Conservation (phyloP, 2,113 vertebrate species). For the Himantopus leucocephalus region DNA sequence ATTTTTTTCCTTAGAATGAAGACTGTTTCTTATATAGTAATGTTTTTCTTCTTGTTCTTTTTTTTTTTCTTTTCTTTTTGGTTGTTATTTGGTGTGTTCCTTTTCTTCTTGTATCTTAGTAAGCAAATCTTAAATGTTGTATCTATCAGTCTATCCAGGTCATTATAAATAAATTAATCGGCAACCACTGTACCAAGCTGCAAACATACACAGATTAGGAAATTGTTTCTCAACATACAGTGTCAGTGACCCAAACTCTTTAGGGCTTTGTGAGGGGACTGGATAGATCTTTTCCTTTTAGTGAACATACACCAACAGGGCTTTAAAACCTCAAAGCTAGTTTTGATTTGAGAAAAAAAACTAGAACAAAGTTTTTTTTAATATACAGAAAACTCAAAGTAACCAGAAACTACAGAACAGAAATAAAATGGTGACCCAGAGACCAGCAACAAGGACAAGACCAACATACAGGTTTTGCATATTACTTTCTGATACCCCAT, state of each 20-base stretch:
- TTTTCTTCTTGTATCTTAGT: neutral
- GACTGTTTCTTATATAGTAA: neutral
- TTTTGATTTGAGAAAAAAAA: neutral
- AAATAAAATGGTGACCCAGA: neutral
- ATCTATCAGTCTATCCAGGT: neutral
- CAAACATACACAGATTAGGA: neutral
- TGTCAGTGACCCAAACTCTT: neutral
- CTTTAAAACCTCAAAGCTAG: neutral
- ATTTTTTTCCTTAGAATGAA: neutral
- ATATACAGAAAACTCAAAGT: neutral
- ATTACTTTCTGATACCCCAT: neutral
- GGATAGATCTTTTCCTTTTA: neutral
- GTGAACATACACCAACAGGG: neutral
- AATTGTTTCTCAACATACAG: neutral
- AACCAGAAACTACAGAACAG: neutral
- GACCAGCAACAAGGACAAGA: neutral
- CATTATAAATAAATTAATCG: neutral
- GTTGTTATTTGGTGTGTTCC: neutral
- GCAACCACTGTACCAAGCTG: neutral
- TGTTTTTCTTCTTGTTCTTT: neutral
- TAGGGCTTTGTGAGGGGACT: neutral
- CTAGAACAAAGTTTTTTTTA: neutral
- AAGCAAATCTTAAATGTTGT: neutral
- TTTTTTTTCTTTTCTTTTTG: neutral
- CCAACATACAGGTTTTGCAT: neutral